Evolutionary conservation across 1,140 invertebrate genomes (phyloP).

Genomic region (Sinella curviseta): DNA sequence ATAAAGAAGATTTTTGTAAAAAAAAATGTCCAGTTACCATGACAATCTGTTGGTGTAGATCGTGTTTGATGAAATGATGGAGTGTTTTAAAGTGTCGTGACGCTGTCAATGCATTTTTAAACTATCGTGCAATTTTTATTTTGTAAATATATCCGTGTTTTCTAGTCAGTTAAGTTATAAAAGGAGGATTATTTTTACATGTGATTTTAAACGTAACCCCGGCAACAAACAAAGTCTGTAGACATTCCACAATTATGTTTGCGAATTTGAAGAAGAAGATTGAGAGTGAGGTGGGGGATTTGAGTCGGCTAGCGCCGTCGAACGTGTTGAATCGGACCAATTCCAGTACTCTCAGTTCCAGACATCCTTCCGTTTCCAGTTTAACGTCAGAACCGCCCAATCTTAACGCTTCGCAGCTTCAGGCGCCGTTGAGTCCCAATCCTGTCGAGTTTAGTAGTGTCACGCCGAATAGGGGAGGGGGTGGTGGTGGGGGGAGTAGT

Average conservation of each 20-base stretch:
- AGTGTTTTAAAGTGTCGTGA: too few relatives aligned
- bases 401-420: not conserved
- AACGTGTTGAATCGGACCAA: not conserved
- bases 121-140: too few relatives aligned
- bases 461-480: not conserved
- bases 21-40: too few relatives aligned
- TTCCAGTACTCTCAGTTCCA: not conserved
- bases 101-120: too few relatives aligned
- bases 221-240: too few relatives aligned
- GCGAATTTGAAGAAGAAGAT: slow-evolving; percentile 26
- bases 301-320: not conserved
- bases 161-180: too few relatives aligned
- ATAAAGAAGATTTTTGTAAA: too few relatives aligned
- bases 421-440: not conserved
- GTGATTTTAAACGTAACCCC: too few relatives aligned
- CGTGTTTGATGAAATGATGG: too few relatives aligned
- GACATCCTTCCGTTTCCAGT: slow-evolving; percentile 11
- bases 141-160: too few relatives aligned
- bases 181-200: too few relatives aligned
- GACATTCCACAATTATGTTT: slow-evolving; percentile 2
- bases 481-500: not conserved
- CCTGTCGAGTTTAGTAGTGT: not conserved
- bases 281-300: slow-evolving; percentile 12
- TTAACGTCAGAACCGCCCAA: slow-evolving; percentile 8
- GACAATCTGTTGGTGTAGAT: too few relatives aligned